Evolutionary conservation across 92 coral and sea anemone species (phyloP).

Genomic region (Actinostola sp.): DNA sequence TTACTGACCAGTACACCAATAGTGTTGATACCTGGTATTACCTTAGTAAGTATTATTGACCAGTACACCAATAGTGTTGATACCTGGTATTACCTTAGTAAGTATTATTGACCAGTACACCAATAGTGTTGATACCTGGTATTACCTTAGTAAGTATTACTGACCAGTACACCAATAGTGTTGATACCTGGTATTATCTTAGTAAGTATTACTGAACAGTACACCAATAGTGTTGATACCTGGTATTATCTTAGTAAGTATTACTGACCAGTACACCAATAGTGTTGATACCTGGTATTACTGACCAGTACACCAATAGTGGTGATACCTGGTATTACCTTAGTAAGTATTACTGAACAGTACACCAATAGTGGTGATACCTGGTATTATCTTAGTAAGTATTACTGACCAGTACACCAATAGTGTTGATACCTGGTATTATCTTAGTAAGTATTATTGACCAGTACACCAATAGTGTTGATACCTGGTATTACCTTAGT

Average conservation of each 20-base stretch:
- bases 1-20: slow-evolving; percentile 63
- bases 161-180: slow-evolving; percentile 70
- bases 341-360: slow-evolving; percentile 74
- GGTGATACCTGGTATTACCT: slow-evolving; percentile 88
- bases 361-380: slow-evolving; percentile 76
- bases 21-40: slow-evolving; percentile 85
- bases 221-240: slow-evolving; percentile 73
- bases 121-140: slow-evolving; percentile 83
- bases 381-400: slow-evolving; percentile 96
- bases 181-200: slow-evolving; percentile 87
- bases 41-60: slow-evolving; percentile 79
- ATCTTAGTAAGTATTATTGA: slow-evolving; percentile 80
- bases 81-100: slow-evolving; percentile 95
- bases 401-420: slow-evolving; percentile 61
- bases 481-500: slow-evolving; percentile 95
- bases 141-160: slow-evolving; percentile 81
- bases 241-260: slow-evolving; percentile 96
- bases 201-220: slow-evolving; percentile 76
- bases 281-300: slow-evolving; percentile 85
- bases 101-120: slow-evolving; percentile 67
- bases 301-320: slow-evolving; percentile 69
- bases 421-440: slow-evolving; percentile 84
- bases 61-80: slow-evolving; percentile 68
- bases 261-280: slow-evolving; percentile 63
- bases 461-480: slow-evolving; percentile 66